Conservation (phyloP, 2,888 invertebrate species). For the Philopedon plagiatum region DNA sequence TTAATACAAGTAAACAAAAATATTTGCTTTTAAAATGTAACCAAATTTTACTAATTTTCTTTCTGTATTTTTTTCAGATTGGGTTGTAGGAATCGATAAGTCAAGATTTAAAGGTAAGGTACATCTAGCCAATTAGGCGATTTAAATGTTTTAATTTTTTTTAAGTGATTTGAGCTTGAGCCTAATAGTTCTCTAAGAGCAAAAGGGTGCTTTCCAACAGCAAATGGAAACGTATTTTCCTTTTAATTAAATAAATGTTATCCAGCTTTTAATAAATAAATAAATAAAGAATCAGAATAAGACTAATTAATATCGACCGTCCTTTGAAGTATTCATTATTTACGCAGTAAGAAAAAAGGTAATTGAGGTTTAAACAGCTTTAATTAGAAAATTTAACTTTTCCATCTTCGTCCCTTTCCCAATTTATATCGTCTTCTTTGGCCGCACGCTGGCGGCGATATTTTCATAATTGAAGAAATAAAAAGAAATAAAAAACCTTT, state of each 20-base stretch:
- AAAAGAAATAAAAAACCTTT: not conserved
- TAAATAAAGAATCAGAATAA: conserved; percentile 35
- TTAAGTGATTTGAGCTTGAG: no score
- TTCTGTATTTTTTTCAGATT: not conserved
- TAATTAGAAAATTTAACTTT: conserved; percentile 42
- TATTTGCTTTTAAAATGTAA: not conserved
- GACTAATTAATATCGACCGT: conserved; percentile 40
- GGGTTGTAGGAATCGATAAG: not conserved
- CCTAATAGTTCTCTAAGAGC: no score
- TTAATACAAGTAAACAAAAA: no score
- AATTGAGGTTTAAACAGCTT: conserved; percentile 45
- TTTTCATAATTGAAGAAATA: conserved; percentile 27
- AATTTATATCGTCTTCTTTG: conserved; percentile 33
- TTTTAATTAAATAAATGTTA: not conserved
- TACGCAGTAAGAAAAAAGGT: conserved; percentile 35
- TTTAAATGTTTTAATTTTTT: no score
- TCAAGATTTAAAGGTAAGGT: not conserved
- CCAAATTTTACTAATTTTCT: not conserved
- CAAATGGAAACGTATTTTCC: not conserved
- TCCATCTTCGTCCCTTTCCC: conserved; percentile 27
- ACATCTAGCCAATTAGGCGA: no score
- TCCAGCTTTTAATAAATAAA: conserved; percentile 3
- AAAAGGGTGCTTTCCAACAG: no score
- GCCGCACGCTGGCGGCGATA: conserved; percentile 14
- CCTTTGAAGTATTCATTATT: conserved; percentile 38